Percentiles rank a stretch among this genome's conserved stretches.
Conservation (phyloP, 1,140 invertebrate species). For the Drosophila elegans region DNA sequence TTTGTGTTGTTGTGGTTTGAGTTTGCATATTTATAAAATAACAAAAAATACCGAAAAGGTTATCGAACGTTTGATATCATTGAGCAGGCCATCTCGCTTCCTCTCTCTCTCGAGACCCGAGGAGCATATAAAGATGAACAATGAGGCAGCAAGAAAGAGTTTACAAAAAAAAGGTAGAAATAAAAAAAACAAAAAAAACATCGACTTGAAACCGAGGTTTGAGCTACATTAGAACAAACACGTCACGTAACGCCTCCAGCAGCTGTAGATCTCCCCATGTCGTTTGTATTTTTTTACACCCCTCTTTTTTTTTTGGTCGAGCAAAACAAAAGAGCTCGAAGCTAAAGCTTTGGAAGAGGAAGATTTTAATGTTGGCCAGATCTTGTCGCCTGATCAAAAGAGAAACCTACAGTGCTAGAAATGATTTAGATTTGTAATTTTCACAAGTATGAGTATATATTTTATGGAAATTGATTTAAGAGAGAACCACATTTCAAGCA, state of each 20-base stretch:
- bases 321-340: slow-evolving; percentile 28
- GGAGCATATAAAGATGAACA: slow-evolving; percentile 67
- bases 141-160: slow-evolving; percentile 73
- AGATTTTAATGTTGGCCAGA: slow-evolving; percentile 37
- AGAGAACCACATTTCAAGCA: no score
- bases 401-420: slow-evolving; percentile 33
- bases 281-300: neutral
- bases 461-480: no score
- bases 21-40: slow-evolving; percentile 71
- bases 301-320: neutral
- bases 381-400: slow-evolving; percentile 65
- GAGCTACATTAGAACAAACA: slow-evolving; percentile 68
- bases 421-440: neutral
- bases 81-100: slow-evolving; percentile 62
- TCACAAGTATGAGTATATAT: neutral
- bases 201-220: slow-evolving; percentile 27
- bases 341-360: slow-evolving; percentile 5
- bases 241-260: slow-evolving; percentile 70
- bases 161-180: slow-evolving; percentile 25
- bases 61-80: slow-evolving; percentile 84
- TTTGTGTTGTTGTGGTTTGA: slow-evolving; percentile 17
- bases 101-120: slow-evolving; percentile 11
- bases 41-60: slow-evolving; percentile 73
- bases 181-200: slow-evolving; percentile 18
- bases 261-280: slow-evolving; percentile 23